Evolutionary conservation across 1,140 invertebrate species (phyloP).

Genomic region (Pseudomyrmex flavicornis): DNA sequence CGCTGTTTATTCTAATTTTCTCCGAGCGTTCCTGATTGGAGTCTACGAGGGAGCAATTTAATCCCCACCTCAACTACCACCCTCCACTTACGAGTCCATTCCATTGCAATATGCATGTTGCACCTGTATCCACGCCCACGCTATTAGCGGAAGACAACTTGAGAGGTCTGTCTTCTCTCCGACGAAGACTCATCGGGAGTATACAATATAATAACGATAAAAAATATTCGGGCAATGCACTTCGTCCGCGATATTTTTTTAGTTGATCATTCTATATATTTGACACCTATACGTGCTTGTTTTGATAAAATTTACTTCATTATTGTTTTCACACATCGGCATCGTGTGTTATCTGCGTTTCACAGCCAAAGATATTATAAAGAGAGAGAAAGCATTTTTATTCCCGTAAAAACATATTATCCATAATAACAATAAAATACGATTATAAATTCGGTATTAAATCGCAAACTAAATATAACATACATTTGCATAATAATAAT

Average conservation of each 20-base stretch:
- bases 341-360: slow-evolving; percentile 1
- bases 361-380: neutral
- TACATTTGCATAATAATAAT: too few species aligned
- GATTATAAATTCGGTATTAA: too few species aligned
- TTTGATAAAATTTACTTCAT: slow-evolving; percentile 6
- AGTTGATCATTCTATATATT: neutral
- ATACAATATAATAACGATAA: slow-evolving; percentile 30
- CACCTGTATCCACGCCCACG: slow-evolving; percentile 65
- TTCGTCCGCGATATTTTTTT: neutral
- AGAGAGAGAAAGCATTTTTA: neutral
- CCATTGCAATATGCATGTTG: slow-evolving; percentile 38
- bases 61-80: slow-evolving; percentile 14
- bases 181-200: neutral
- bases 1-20: slow-evolving; percentile 66
- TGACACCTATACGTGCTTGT: neutral
- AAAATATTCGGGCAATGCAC: neutral
- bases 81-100: slow-evolving; percentile 50
- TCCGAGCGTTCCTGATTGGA: slow-evolving; percentile 58
- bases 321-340: neutral
- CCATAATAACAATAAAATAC: neutral
- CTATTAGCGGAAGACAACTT: slow-evolving; percentile 39
- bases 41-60: slow-evolving; percentile 47
- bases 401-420: neutral
- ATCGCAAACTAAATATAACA: too few species aligned
- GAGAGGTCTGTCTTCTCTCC: slow-evolving; percentile 27